A percentile compares a stretch with the other conserved stretches of the same genome.
These are phyloP conservation scores for Aphaenogaster rudis DNA, from an alignment of 1,140 invertebrate genomes.

Conservation along the genomic window DNA sequence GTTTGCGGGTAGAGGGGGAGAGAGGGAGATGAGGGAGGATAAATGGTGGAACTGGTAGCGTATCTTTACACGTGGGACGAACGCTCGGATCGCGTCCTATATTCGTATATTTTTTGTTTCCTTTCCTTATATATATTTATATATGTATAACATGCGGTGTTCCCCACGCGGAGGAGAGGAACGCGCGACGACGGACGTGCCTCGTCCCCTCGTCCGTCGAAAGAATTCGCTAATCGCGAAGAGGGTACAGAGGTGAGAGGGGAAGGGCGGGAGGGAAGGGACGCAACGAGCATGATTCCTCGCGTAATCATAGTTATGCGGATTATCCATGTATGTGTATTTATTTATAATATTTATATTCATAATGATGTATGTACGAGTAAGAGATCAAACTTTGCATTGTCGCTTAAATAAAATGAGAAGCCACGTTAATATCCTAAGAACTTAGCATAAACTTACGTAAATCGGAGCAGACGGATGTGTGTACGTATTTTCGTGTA, in stretches of 20 bases:
- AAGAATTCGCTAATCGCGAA: slow-evolving; percentile 44
- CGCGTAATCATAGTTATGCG: slow-evolving; percentile 65
- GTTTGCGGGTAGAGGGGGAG: slow-evolving; percentile 7
- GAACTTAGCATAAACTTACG: slow-evolving; percentile 71
- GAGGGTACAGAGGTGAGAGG: background rate
- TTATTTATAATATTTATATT: slow-evolving; percentile 66
- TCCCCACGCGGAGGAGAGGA: background rate
- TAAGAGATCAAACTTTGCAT: slow-evolving; percentile 82
- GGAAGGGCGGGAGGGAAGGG: slow-evolving; percentile 20
- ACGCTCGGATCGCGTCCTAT: slow-evolving; percentile 65
- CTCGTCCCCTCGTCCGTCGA: slow-evolving; percentile 32
- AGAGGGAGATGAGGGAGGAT: background rate
- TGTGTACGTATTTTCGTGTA: background rate
- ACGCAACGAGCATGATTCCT: slow-evolving; percentile 70
- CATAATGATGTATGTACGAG: slow-evolving; percentile 71
- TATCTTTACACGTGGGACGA: slow-evolving; percentile 62
- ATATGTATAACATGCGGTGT: slow-evolving; percentile 59
- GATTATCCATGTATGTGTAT: slow-evolving; percentile 57
- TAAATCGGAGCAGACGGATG: slow-evolving; percentile 40
- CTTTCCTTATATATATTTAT: slow-evolving; percentile 45
- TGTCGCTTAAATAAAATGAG: slow-evolving; percentile 76
- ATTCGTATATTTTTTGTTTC: slow-evolving; percentile 40
- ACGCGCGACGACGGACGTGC: slow-evolving; percentile 33
- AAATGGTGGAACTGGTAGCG: slow-evolving; percentile 40
- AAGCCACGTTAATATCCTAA: slow-evolving; percentile 66